Base-by-base conservation (phyloP, 2,888 invertebrate genomes). In the Agrypnus murinus region DNA sequence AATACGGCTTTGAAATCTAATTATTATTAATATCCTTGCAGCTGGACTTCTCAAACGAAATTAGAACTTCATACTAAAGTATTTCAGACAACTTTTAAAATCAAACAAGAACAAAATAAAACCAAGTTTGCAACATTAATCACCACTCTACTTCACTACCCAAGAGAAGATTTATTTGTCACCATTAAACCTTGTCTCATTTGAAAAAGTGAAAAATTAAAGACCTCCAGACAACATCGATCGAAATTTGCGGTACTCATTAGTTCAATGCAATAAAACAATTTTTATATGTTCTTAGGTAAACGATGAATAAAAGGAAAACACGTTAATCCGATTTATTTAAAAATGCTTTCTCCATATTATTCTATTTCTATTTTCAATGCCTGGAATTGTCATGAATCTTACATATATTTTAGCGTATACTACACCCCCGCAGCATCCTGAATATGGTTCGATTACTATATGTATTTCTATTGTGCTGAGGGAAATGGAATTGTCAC, bases 401-500 rank as follows among this genome's bases (percentile, higher is more conserved):
- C 69, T 69, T 64, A 58, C 58, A 69, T 55, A 62, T 53, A 63
- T 58, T 69, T 69, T 46, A 69, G 40, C 53, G 48, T 65, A 65
- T 70, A 60, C 59, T 60, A 36, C 40, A 65, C 60, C 43, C 69
- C 12, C 7, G n/a, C 3, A 72, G 65, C 58, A 53, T 65, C 60
- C 43, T 59, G 70, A 70, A 70, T 70, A 65, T 71, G 68, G 71
- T 71, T 73, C 73, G 73, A 73, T 73, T 25, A n/a, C n/a, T 73
- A 73, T 73, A 67, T 73, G 67, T 73, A 60, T 73, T 71, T 73
- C 73, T 73, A 73, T 73, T 73, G 73, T 73, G 67, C 48, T 60
- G 65, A 63, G 69, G 73, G 73, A 71, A 73, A 73, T 73, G 71
- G 73, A 73, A 73, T 73, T 73, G 73, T 73, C 73, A 73, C 73